A percentile compares a stretch with the other conserved stretches of the same genome.
Evolutionary conservation across 2,888 invertebrate species (phyloP).

Genomic region (Agrilus biguttatus): DNA sequence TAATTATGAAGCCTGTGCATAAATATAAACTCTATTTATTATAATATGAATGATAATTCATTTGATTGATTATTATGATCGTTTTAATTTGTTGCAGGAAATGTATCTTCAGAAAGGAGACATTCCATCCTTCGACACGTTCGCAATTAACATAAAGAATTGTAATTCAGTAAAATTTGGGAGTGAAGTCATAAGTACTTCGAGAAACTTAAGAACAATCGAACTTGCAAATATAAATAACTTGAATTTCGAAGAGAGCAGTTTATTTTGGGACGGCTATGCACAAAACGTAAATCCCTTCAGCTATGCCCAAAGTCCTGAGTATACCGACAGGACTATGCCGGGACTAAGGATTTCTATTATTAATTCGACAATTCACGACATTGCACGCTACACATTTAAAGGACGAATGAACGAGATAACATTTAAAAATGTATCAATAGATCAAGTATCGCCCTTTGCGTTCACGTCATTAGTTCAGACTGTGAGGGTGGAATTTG

Average conservation of each 20-base stretch:
- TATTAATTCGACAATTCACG: slow-evolving; percentile 29
- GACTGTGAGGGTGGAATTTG: slow-evolving; percentile 44
- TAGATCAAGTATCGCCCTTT: slow-evolving; percentile 51
- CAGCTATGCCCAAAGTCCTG: slow-evolving; percentile 8
- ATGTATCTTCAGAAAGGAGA: slow-evolving; percentile 21
- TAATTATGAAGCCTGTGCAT: too few species aligned
- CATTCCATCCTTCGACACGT: slow-evolving; percentile 20
- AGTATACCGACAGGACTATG: slow-evolving; percentile 17
- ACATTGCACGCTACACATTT: slow-evolving; percentile 42
- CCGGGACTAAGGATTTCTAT: slow-evolving; percentile 30
- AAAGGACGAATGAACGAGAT: slow-evolving; percentile 59
- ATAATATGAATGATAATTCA: too few species aligned
- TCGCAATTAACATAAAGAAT: slow-evolving; percentile 44
- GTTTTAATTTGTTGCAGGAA: slow-evolving; percentile 16
- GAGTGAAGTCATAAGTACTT: slow-evolving; percentile 41
- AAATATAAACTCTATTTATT: too few species aligned
- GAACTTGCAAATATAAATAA: slow-evolving; percentile 47
- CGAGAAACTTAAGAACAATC: slow-evolving; percentile 47
- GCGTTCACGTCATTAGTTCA: slow-evolving; percentile 54
- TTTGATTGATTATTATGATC: too few species aligned
- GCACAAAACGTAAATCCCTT: slow-evolving; percentile 10
- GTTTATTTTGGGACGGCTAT: slow-evolving; percentile 41
- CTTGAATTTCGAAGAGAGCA: slow-evolving; percentile 44
- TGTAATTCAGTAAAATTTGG: slow-evolving; percentile 48
- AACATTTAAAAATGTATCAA: slow-evolving; percentile 43